These are phyloP conservation scores for Clarias laeviceps DNA, from an alignment of 2,797 vertebrate genomes.

Conservation along the genomic window DNA sequence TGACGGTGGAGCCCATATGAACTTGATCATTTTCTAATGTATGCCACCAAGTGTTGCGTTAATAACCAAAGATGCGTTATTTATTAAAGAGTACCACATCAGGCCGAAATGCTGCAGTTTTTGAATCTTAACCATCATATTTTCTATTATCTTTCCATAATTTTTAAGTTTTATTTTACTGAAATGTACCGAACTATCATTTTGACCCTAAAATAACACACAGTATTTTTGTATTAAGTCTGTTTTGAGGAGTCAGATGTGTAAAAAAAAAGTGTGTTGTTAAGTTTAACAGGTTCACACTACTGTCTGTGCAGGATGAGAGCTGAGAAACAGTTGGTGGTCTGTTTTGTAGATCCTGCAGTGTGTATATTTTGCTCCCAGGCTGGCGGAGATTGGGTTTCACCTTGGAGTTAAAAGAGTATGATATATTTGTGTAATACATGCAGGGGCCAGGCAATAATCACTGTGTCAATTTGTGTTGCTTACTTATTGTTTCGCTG, in stretches of 20 bases:
- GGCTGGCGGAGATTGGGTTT: constrained; percentile 57
- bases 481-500: not conserved
- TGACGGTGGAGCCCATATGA: not conserved
- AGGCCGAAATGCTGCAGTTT: not conserved
- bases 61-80: not conserved
- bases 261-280: not conserved
- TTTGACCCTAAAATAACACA: not conserved
- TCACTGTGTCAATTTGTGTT: not conserved
- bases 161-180: not conserved
- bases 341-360: constrained; percentile 52
- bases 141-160: not conserved
- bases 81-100: not conserved
- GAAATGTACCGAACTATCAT: not conserved
- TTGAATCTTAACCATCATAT: not conserved
- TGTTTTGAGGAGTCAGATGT: not conserved
- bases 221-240: not conserved
- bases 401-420: constrained; percentile 57
- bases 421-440: constrained; percentile 58
- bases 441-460: not conserved
- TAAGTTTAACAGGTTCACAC: not conserved
- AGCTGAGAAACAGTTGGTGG: constrained; percentile 52
- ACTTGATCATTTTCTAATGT: not conserved
- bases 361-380: constrained; percentile 48
- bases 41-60: not conserved
- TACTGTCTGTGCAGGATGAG: not conserved